These are phyloP conservation scores for Leistus spinibarbis DNA, from an alignment of 2,888 invertebrate species.

Conservation along the genomic window DNA sequence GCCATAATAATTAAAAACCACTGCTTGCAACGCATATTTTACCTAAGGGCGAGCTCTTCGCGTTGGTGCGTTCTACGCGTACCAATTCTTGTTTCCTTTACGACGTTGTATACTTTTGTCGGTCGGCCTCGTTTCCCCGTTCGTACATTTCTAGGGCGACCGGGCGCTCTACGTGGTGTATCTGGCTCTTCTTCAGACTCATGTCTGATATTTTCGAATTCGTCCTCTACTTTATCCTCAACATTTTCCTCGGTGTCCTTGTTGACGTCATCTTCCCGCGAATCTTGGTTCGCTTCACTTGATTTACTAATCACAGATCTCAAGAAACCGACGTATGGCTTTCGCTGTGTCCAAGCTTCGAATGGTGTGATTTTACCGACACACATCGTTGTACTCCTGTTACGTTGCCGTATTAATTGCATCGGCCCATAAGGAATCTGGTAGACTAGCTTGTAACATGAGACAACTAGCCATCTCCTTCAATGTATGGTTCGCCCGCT, in stretches of 20 bases:
- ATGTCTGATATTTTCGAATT: background rate
- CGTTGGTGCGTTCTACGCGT: too few relatives aligned
- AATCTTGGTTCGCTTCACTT: too few relatives aligned
- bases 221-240: background rate
- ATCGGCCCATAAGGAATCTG: constrained; percentile 47
- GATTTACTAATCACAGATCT: too few relatives aligned
- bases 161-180: background rate
- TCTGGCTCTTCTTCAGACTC: background rate
- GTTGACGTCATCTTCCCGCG: too few relatives aligned
- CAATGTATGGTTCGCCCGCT: too few relatives aligned
- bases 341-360: constrained; percentile 40
- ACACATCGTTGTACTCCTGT: constrained; percentile 42
- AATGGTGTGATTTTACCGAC: constrained; percentile 33
- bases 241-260: constrained; percentile 14
- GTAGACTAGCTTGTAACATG: constrained; percentile 42
- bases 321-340: constrained; percentile 43
- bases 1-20: too few relatives aligned
- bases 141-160: background rate
- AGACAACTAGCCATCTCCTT: too few relatives aligned
- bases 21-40: too few relatives aligned
- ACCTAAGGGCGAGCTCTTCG: too few relatives aligned
- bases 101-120: background rate
- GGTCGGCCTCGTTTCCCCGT: constrained; percentile 4
- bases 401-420: constrained; percentile 44
- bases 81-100: too few relatives aligned